These are phyloP conservation scores for Megastigmus dorsalis DNA, from an alignment of 2,888 invertebrate species.

Conservation along the genomic window DNA sequence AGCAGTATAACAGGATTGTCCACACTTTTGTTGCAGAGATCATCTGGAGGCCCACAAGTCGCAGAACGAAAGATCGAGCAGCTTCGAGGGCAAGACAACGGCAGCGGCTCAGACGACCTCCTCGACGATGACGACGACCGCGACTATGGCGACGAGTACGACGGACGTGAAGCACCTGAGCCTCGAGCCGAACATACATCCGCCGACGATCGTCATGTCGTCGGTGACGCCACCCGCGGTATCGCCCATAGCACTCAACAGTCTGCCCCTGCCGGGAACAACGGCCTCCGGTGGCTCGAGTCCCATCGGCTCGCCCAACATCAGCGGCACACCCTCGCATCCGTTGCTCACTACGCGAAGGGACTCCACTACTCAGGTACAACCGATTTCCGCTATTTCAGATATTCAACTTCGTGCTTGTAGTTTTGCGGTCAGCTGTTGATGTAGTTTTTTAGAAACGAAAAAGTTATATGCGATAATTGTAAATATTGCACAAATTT, in stretches of 20 bases:
- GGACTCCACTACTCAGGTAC: conserved; percentile 91
- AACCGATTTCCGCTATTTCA: background rate
- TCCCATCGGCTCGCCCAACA: conserved; percentile 71
- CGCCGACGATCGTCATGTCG: conserved; percentile 88
- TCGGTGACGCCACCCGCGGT: conserved; percentile 89
- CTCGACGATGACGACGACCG: conserved; percentile 81
- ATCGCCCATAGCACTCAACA: conserved; percentile 80
- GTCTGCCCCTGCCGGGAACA: conserved; percentile 74
- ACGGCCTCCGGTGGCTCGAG: conserved; percentile 75
- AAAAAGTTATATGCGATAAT: no score
- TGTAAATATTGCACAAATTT: no score
- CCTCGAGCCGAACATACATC: conserved; percentile 66
- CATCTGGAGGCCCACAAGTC: conserved; percentile 67
- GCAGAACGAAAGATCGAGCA: conserved; percentile 62
- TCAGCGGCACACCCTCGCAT: conserved; percentile 75
- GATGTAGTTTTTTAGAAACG: no score
- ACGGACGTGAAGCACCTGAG: conserved; percentile 75
- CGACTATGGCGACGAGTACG: conserved; percentile 86
- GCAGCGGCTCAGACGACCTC: conserved; percentile 90
- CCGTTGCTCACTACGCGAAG: conserved; percentile 78
- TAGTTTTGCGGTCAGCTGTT: no score
- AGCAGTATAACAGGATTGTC: background rate
- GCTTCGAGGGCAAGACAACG: conserved; percentile 72
- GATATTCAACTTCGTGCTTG: no score
- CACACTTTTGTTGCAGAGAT: conserved; percentile 66